Conservation (phyloP, 2,888 invertebrate species). For the Philereme transversata region DNA sequence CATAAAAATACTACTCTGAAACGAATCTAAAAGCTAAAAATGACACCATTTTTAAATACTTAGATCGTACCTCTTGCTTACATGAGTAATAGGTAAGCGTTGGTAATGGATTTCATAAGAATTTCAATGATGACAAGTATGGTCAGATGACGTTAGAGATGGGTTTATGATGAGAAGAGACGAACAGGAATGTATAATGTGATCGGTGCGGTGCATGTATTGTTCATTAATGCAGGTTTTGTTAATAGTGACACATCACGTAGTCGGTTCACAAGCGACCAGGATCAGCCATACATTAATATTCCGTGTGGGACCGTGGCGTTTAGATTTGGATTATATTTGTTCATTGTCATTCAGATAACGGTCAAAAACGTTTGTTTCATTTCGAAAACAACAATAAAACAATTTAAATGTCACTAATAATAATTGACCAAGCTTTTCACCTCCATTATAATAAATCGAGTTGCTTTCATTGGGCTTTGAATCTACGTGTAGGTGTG, state of each 20-base stretch:
- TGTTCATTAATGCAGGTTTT: conserved; percentile 78
- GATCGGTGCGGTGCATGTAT: conserved; percentile 51
- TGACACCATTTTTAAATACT: conserved; percentile 46
- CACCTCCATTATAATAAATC: conserved; percentile 21
- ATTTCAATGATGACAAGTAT: conserved; percentile 39
- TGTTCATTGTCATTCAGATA: conserved; percentile 77
- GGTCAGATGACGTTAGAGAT: conserved; percentile 3
- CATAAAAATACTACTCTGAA: conserved; percentile 66
- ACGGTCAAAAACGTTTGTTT: conserved; percentile 67
- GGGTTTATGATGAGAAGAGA: conserved; percentile 22
- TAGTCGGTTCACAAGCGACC: conserved; percentile 80
- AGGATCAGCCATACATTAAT: conserved; percentile 71
- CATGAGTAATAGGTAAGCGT: conserved; percentile 49
- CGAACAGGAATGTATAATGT: conserved; percentile 58
- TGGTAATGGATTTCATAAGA: conserved; percentile 46
- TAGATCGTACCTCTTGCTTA: too few relatives aligned
- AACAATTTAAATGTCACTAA: conserved; percentile 54
- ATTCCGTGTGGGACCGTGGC: conserved; percentile 74
- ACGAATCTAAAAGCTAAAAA: conserved; percentile 60
- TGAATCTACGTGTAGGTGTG: conserved; percentile 16
- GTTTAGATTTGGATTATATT: conserved; percentile 83
- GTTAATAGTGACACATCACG: conserved; percentile 80
- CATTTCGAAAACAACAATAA: conserved; percentile 74
- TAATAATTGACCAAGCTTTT: conserved; percentile 32
- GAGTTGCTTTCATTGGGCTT: not conserved